phyloP scores from a whole-genome alignment of 1,140 invertebrate species.

The Pygmarrhopalites habei region DNA sequence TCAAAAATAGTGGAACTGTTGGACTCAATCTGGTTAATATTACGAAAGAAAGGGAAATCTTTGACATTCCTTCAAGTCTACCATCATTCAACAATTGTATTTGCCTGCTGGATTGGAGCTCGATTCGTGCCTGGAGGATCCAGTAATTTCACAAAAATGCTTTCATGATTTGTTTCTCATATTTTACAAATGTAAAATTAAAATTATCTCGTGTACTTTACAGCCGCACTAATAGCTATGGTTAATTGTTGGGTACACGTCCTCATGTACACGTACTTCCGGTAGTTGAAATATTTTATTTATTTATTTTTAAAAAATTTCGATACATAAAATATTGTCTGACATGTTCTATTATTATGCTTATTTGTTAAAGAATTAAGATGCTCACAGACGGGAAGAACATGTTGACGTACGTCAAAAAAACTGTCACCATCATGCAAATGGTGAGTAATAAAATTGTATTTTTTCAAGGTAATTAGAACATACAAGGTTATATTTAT shows the following conservation, averaged over 20 bases:
- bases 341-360: too few species aligned
- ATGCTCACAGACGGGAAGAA: too few species aligned
- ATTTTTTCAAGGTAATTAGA: too few species aligned
- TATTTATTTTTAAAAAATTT: too few species aligned
- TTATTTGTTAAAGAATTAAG: too few species aligned
- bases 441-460: constrained; percentile 49
- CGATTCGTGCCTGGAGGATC: constrained; percentile 95
- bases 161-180: too few species aligned
- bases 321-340: too few species aligned
- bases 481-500: too few species aligned
- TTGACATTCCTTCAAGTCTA: constrained; percentile 85
- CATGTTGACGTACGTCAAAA: too few species aligned
- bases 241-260: constrained; percentile 87
- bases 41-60: constrained; percentile 79
- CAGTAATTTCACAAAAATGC: too few species aligned
- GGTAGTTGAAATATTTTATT: too few species aligned
- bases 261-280: constrained; percentile 90
- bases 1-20: constrained; percentile 89
- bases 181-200: not conserved
- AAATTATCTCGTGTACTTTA: constrained; percentile 44
- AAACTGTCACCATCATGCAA: constrained; percentile 80
- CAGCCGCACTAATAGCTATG: constrained; percentile 77
- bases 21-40: constrained; percentile 85
- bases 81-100: constrained; percentile 87
- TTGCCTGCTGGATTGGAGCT: constrained; percentile 90